A percentile compares a stretch with the other conserved stretches of the same genome.
Conservation (phyloP, 1,140 invertebrate species). For the Eurosta solidaginis region DNA sequence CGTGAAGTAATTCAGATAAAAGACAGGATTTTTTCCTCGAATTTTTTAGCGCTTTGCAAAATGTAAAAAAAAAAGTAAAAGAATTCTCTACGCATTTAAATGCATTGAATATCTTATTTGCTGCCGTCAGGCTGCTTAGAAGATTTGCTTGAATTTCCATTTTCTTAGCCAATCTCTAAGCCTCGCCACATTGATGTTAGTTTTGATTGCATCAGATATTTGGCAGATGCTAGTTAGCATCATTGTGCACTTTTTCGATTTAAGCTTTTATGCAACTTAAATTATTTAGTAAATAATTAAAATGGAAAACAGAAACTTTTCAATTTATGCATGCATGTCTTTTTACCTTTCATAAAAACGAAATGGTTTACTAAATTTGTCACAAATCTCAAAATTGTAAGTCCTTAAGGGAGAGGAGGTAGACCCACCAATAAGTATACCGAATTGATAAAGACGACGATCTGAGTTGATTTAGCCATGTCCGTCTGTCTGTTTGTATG, state of each 20-base stretch:
- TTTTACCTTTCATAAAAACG: neutral
- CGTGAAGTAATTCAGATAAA: slow-evolving; percentile 27
- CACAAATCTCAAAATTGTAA: too few species aligned
- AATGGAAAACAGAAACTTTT: neutral
- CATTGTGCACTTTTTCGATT: neutral
- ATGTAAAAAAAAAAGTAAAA: neutral
- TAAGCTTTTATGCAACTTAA: slow-evolving; percentile 13
- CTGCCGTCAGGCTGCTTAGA: slow-evolving; percentile 7
- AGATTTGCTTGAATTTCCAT: too few species aligned
- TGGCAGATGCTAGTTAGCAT: too few species aligned
- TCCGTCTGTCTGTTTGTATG: too few species aligned
- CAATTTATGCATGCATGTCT: neutral
- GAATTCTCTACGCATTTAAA: slow-evolving; percentile 10
- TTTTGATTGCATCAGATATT: neutral
- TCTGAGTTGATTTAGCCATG: too few species aligned
- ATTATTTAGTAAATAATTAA: slow-evolving; percentile 22
- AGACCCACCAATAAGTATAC: too few species aligned
- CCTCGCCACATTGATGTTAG: neutral
- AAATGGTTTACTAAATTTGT: too few species aligned
- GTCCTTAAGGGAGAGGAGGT: too few species aligned
- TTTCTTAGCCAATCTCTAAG: neutral
- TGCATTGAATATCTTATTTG: slow-evolving; percentile 25
- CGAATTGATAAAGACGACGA: too few species aligned
- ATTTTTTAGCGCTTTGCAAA: neutral
- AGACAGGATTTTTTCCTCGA: neutral